Conservation (phyloP, 1,140 invertebrate species). For the Drosophila guanche region DNA sequence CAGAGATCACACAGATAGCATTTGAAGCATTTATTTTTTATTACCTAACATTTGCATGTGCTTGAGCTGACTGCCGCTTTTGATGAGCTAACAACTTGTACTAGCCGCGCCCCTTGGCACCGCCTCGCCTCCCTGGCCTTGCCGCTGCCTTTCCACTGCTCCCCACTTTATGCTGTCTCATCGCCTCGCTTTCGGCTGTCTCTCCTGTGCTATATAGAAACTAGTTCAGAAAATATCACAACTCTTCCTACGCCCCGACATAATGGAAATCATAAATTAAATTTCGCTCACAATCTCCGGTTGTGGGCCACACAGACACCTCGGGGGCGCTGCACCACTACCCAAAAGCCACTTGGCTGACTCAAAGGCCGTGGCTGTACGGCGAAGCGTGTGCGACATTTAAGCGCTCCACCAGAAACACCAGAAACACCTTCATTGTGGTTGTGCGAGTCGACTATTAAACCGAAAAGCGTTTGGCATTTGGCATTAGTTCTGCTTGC, state of each 20-base stretch:
- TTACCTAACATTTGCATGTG: conserved; percentile 36
- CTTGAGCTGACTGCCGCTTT: conserved; percentile 1
- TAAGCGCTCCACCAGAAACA: conserved; percentile 14
- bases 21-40: conserved; percentile 45
- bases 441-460: conserved; percentile 46
- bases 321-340: conserved; percentile 10
- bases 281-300: conserved; percentile 35
- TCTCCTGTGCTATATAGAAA: conserved; percentile 37
- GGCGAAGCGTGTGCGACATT: conserved; percentile 32
- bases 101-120: conserved; percentile 12
- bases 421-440: conserved; percentile 38
- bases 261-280: conserved; percentile 71
- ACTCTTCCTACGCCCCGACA: conserved; percentile 52
- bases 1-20: conserved; percentile 8
- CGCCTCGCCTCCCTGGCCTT: not conserved
- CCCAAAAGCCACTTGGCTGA: conserved; percentile 10
- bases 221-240: conserved; percentile 56
- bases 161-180: conserved; percentile 10
- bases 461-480: conserved; percentile 56
- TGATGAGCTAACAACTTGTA: conserved; percentile 44
- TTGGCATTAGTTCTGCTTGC: conserved; percentile 70
- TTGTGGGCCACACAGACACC: conserved; percentile 8
- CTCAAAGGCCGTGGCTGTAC: conserved; percentile 31
- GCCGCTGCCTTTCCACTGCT: conserved; percentile 5
- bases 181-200: not conserved